phyloP scores from a whole-genome alignment of 2,797 vertebrate species.

The Sylvilagus floridanus region DNA sequence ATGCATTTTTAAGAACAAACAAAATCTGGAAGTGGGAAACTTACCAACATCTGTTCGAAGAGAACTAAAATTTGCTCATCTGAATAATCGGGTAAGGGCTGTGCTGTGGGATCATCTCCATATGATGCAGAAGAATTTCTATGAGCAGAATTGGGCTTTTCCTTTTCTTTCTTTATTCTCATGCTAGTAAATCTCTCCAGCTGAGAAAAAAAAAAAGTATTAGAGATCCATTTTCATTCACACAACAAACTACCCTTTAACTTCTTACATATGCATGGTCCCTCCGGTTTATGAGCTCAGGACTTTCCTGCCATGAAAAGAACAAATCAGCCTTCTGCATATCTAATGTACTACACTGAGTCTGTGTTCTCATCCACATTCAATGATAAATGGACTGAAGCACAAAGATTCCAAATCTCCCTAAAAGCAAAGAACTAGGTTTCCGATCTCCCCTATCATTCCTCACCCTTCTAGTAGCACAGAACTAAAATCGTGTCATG shows the following conservation, averaged over 20 bases:
- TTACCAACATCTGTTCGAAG: conserved; percentile 97
- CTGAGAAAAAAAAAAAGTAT: conserved; percentile 85
- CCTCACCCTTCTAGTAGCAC: neutral
- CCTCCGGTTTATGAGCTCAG: conserved; percentile 19
- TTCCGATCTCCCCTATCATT: conserved; percentile 1
- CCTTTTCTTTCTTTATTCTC: conserved; percentile 95
- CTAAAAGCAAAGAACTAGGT: conserved; percentile 45
- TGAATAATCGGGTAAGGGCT: conserved; percentile 88
- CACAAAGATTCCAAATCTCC: conserved; percentile 42
- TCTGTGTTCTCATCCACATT: conserved; percentile 18
- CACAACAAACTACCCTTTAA: conserved; percentile 25
- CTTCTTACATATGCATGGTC: neutral
- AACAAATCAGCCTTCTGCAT: conserved; percentile 31
- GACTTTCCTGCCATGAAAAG: conserved; percentile 49
- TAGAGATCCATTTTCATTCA: conserved; percentile 43
- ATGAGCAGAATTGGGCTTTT: conserved; percentile 88
- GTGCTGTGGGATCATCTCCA: conserved; percentile 88
- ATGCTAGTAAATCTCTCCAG: conserved; percentile 97
- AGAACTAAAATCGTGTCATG: conserved; percentile 37
- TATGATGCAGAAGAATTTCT: conserved; percentile 91
- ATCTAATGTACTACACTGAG: conserved; percentile 46
- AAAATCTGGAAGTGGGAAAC: conserved; percentile 66
- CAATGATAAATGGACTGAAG: conserved; percentile 29
- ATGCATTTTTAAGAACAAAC: conserved; percentile 35
- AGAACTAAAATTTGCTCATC: conserved; percentile 93